Conservation (phyloP, 2,797 vertebrate species). For the Sebastes glaucus region DNA sequence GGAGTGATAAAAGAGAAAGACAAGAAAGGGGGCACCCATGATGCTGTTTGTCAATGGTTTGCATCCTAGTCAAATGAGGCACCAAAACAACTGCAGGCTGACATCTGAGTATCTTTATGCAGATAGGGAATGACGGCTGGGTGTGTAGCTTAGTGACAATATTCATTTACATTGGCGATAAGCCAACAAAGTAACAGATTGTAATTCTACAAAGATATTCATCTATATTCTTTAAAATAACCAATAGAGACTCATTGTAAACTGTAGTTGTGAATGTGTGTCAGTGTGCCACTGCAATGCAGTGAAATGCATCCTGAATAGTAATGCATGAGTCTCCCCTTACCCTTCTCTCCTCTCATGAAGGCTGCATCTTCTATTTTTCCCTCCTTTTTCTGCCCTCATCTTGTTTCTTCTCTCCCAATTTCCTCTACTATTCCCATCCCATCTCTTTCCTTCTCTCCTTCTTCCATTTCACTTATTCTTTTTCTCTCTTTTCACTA, state of each 20-base stretch:
- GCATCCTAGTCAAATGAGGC: slow-evolving; percentile 23
- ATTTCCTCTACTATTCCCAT: background rate
- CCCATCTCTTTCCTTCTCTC: background rate
- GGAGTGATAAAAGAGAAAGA: background rate
- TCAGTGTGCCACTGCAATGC: slow-evolving; percentile 69
- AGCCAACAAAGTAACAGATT: background rate
- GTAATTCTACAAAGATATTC: background rate
- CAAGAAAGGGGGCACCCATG: background rate
- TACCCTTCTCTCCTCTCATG: slow-evolving; percentile 11
- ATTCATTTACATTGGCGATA: background rate
- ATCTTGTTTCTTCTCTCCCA: background rate
- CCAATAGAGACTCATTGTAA: background rate
- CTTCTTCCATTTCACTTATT: background rate
- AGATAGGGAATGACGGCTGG: background rate
- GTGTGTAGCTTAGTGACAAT: background rate
- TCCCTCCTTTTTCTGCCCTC: background rate
- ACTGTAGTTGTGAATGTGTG: slow-evolving; percentile 45
- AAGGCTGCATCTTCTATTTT: slow-evolving; percentile 11
- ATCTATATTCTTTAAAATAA: background rate
- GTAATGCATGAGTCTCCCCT: slow-evolving; percentile 40
- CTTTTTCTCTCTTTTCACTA: background rate
- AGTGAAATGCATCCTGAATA: slow-evolving; percentile 65
- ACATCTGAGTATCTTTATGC: background rate
- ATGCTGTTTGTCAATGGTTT: background rate
- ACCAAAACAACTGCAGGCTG: slow-evolving; percentile 1